Evolutionary conservation across 2,888 invertebrate genomes (phyloP), one percentile per base, ranked within the genome.

Genomic region (Mechanitis messenoides): DNA sequence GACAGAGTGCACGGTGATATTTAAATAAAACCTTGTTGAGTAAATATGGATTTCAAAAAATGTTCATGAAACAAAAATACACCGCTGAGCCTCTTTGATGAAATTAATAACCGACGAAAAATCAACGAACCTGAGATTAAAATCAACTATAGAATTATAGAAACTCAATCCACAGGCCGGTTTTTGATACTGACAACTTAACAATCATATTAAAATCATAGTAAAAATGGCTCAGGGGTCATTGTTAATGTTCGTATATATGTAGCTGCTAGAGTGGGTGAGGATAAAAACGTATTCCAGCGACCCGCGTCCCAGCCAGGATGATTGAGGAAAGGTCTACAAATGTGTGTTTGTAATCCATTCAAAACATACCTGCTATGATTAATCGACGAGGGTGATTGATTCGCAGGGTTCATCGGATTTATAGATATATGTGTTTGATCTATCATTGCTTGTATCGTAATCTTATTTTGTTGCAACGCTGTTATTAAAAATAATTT

Each of bases 341-440:
- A 61, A 55, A 63, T 62, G 54, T 63, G 61, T 61, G 47, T 54
- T 58, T 60, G 54, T 60, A 59, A 47, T 64, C 31, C 61, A 67
- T 63, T 68, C 61, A 57, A 59, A 64, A 59, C 56, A 35, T 64
- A 61, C 55, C 64, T 59, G 64, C 47, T 56, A 69, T 68, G 66
- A 68, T 63, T 69, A 65, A 66, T 69, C 55, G 59, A 56, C 53
- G 55, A 45, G 56, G 58, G 47, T 66, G 64, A 68, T 65, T 60
- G 66, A 68, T 68, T 65, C 66, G 53, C 31, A 53, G 42, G 55
- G 59, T 61, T 64, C 59, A 63, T 59, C 59, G 57, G 55, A 60
- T 61, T 63, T 55, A 61, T 53, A 63, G 57, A 57, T 59, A 55
- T 58, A 61, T 58, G 46, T 33, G 42, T 7, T 31, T 46, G 12